Conservation (phyloP, 2,888 invertebrate species). For the Lasioglossum figueresi region DNA sequence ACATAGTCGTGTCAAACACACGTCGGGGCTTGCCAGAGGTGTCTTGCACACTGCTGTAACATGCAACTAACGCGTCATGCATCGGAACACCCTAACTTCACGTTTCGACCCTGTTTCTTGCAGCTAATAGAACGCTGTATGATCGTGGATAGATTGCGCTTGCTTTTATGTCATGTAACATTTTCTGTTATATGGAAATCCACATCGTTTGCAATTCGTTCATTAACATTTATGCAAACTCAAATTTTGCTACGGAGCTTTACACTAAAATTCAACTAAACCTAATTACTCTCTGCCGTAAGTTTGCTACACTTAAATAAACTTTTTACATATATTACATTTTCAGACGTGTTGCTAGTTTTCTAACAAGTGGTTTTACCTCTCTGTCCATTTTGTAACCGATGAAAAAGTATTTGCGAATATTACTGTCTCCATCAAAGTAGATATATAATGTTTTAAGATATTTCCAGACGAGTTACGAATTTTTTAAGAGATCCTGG, state of each 20-base stretch:
- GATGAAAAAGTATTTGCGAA: neutral
- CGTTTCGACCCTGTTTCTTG: constrained; percentile 1
- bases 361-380: neutral
- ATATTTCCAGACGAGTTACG: neutral
- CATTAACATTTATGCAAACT: neutral
- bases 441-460: neutral
- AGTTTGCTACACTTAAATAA: neutral
- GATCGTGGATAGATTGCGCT: neutral
- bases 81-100: constrained; percentile 10
- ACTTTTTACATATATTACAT: neutral
- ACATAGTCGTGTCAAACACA: constrained; percentile 17
- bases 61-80: constrained; percentile 23
- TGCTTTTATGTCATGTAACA: neutral
- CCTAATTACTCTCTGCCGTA: neutral
- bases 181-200: neutral
- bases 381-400: neutral
- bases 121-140: neutral
- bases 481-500: neutral
- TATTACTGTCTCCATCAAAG: neutral
- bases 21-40: constrained; percentile 4
- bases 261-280: neutral
- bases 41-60: constrained; percentile 11
- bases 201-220: neutral
- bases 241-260: neutral
- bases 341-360: neutral